These are phyloP conservation scores for Thripadectes ignobilis DNA, from an alignment of 2,797 vertebrate genomes.

Conservation along the genomic window DNA sequence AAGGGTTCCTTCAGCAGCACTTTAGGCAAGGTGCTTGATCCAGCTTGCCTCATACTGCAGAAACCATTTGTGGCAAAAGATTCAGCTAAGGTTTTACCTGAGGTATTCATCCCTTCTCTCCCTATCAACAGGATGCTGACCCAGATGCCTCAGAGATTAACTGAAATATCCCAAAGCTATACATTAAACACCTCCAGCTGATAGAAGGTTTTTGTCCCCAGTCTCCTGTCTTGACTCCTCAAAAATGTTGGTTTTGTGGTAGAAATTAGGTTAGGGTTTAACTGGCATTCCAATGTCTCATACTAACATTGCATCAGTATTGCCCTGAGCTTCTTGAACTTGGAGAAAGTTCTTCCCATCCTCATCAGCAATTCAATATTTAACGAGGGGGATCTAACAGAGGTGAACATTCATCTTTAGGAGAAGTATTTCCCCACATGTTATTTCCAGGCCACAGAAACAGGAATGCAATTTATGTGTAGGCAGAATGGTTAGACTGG, in stretches of 20 bases:
- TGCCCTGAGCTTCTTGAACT: neutral
- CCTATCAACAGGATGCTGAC: neutral
- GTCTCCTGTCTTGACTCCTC: neutral
- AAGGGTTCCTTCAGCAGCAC: fast-evolving
- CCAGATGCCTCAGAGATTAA: neutral
- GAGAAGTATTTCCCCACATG: neutral
- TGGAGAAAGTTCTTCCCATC: neutral
- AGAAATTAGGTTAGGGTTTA: neutral
- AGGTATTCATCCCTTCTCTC: neutral
- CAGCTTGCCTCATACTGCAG: neutral
- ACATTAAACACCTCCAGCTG: neutral
- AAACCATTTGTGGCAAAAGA: neutral
- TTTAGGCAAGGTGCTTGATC: neutral
- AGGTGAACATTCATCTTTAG: neutral
- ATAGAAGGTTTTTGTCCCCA: neutral
- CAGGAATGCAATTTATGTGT: neutral
- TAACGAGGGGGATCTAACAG: fast-evolving
- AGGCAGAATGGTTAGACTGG: neutral
- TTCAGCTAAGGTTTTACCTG: neutral
- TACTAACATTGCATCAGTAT: neutral
- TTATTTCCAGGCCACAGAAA: neutral
- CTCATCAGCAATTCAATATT: neutral
- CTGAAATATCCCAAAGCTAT: neutral
- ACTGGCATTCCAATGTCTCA: neutral
- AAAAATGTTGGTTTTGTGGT: neutral